Percentiles rank a stretch among this genome's conserved stretches.
Conservation (phyloP, 2,888 invertebrate genomes). For the Ennomos quercinarius region DNA sequence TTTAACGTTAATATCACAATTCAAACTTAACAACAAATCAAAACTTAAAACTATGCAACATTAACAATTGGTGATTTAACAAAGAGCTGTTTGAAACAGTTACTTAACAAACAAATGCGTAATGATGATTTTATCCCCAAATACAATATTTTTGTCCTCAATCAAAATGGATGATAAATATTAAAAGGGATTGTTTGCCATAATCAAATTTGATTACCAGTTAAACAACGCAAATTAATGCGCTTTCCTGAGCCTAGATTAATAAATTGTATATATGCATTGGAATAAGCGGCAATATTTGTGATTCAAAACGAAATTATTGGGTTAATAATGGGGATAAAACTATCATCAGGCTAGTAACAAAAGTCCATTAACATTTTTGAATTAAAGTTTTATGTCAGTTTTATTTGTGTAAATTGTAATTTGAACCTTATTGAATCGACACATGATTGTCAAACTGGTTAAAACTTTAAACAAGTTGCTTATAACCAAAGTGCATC, state of each 20-base stretch:
- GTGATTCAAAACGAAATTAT: slow-evolving; percentile 33
- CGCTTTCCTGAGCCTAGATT: slow-evolving; percentile 28
- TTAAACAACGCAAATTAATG: slow-evolving; percentile 42
- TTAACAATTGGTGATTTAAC: slow-evolving; percentile 56
- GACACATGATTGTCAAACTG: not conserved
- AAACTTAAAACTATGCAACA: slow-evolving; percentile 76
- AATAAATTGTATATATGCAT: slow-evolving; percentile 28
- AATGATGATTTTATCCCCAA: slow-evolving; percentile 72
- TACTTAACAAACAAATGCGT: slow-evolving; percentile 54
- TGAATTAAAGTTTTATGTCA: slow-evolving; percentile 25
- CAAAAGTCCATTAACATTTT: slow-evolving; percentile 27
- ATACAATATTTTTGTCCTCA: slow-evolving; percentile 31
- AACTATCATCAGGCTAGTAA: slow-evolving; percentile 56
- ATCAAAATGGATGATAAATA: slow-evolving; percentile 29
- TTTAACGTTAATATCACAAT: slow-evolving; percentile 70
- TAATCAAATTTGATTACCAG: slow-evolving; percentile 41
- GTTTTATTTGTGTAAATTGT: not conserved
- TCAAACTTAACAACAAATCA: slow-evolving; percentile 80
- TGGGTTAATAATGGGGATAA: slow-evolving; percentile 50
- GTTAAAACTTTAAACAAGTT: slow-evolving; percentile 3
- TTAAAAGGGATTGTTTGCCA: slow-evolving; percentile 34
- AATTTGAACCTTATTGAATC: no score
- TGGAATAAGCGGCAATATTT: slow-evolving; percentile 27
- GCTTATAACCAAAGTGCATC: slow-evolving; percentile 39
- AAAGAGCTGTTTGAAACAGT: slow-evolving; percentile 38